phyloP scores from a whole-genome alignment of 2,888 invertebrate species.

The Nemurella pictetii region DNA sequence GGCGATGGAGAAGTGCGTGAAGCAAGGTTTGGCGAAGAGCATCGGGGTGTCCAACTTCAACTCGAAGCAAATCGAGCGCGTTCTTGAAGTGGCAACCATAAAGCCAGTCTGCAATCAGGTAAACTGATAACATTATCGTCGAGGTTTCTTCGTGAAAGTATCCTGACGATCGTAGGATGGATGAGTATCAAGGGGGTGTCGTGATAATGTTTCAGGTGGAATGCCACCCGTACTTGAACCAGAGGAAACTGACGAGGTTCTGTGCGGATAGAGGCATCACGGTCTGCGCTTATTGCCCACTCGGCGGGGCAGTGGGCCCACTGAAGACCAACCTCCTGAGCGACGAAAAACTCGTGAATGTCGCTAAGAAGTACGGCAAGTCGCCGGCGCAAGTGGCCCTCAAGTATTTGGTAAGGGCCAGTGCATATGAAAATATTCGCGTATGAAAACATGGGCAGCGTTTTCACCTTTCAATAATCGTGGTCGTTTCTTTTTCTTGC shows the following conservation, averaged over 20 bases:
- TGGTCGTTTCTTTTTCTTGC: neutral
- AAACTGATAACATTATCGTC: conserved; percentile 5
- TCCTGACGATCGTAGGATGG: too few relatives aligned
- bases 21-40: conserved; percentile 67
- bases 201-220: conserved; percentile 47
- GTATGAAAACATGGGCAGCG: neutral
- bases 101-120: conserved; percentile 71
- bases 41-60: conserved; percentile 87
- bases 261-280: conserved; percentile 65
- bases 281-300: conserved; percentile 75
- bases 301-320: conserved; percentile 74
- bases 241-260: conserved; percentile 68
- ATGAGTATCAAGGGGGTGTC: too few relatives aligned
- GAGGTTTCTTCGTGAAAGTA: too few relatives aligned
- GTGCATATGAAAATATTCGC: neutral
- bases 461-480: neutral
- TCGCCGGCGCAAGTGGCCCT: conserved; percentile 70
- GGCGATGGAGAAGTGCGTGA: conserved; percentile 72
- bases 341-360: conserved; percentile 63
- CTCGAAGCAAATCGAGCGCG: conserved; percentile 67
- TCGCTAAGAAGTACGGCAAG: conserved; percentile 70
- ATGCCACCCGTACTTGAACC: conserved; percentile 69
- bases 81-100: conserved; percentile 63
- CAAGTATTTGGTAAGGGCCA: conserved; percentile 59
- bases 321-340: conserved; percentile 71